These are phyloP conservation scores for Cathartes aura DNA, from an alignment of 2,113 vertebrate species.

Conservation along the genomic window DNA sequence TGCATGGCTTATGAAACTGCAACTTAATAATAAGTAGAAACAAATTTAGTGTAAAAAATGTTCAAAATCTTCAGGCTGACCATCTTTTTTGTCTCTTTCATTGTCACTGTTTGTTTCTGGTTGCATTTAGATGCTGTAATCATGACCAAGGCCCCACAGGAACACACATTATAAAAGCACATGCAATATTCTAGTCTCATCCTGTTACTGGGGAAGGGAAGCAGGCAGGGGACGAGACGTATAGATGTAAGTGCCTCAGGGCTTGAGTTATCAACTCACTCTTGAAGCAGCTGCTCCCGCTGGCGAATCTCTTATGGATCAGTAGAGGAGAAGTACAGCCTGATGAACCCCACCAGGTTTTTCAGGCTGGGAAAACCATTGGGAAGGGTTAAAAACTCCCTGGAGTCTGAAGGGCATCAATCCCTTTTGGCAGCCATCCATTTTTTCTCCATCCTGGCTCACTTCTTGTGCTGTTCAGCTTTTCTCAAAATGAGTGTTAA, in stretches of 20 bases:
- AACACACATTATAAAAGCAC: neutral
- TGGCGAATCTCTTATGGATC: neutral
- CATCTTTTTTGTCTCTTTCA: neutral
- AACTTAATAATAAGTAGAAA: neutral
- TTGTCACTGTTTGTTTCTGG: neutral
- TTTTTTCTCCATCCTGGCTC: conserved; percentile 6
- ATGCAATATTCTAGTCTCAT: neutral
- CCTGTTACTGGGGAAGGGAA: neutral
- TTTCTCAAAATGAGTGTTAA: neutral
- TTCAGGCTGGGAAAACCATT: neutral
- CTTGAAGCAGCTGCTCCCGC: conserved; percentile 34
- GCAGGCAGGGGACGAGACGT: neutral
- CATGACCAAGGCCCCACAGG: neutral
- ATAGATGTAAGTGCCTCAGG: conserved; percentile 27
- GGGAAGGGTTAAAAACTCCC: conserved; percentile 43
- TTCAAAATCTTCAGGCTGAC: neutral
- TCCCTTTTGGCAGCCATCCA: neutral
- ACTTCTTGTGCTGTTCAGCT: neutral
- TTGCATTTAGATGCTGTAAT: neutral
- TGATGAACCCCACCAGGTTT: conserved; percentile 7
- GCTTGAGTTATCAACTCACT: neutral
- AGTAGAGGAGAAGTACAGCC: neutral
- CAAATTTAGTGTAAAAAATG: neutral
- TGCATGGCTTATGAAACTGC: neutral
- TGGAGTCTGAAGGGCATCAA: conserved; percentile 14